Percentiles rank a stretch among this genome's conserved stretches.
These are phyloP conservation scores for Dendrolimus kikuchii DNA, from an alignment of 1,140 invertebrate species.

Conservation along the genomic window DNA sequence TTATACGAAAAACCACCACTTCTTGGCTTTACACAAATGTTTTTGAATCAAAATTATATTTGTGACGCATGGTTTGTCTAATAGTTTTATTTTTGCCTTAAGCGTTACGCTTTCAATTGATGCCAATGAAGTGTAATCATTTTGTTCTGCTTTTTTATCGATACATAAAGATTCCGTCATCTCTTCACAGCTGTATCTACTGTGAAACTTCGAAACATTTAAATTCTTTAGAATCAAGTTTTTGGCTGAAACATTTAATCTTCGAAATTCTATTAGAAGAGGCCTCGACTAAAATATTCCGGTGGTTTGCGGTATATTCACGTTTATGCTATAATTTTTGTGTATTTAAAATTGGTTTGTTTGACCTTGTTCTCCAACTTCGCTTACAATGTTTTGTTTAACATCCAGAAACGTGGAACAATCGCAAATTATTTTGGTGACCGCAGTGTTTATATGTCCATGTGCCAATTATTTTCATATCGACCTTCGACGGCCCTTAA, in stretches of 20 bases:
- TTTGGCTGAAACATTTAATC: no score
- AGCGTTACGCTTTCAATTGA: slow-evolving; percentile 41
- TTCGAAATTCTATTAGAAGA: no score
- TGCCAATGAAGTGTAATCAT: slow-evolving; percentile 33
- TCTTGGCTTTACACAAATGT: not conserved
- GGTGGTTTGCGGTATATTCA: not conserved
- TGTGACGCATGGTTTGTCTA: slow-evolving; percentile 21
- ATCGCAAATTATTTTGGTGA: slow-evolving; percentile 45
- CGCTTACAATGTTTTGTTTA: slow-evolving; percentile 41
- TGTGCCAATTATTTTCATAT: slow-evolving; percentile 41
- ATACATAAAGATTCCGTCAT: slow-evolving; percentile 5
- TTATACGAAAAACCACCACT: not conserved
- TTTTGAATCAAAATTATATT: not conserved
- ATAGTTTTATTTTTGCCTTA: slow-evolving; percentile 43
- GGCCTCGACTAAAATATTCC: no score
- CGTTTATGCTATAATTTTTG: slow-evolving; percentile 9
- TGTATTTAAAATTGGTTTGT: slow-evolving; percentile 28
- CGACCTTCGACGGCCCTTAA: slow-evolving; percentile 31
- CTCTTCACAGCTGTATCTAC: no score
- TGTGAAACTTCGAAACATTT: no score
- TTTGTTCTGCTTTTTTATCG: slow-evolving; percentile 16
- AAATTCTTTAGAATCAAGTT: no score
- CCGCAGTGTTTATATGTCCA: slow-evolving; percentile 40
- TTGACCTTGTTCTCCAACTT: slow-evolving; percentile 37
- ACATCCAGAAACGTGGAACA: slow-evolving; percentile 39